Base-by-base conservation (phyloP, 2,113 vertebrate species). In the Hylia prasina region DNA sequence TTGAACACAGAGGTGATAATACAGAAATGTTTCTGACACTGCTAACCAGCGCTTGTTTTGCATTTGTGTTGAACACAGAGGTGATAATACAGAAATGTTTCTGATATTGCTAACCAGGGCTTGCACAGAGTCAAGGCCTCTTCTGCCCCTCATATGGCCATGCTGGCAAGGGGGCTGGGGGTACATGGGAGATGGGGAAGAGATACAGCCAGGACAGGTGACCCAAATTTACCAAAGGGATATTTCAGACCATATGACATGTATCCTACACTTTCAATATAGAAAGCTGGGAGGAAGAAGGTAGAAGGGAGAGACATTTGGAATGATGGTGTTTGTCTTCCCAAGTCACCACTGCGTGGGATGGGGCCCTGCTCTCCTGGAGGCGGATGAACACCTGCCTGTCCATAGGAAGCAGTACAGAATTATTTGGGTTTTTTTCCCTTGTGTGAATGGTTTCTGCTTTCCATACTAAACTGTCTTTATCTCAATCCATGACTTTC, bases 61-160 rank as follows among this genome's bases (percentile, higher is more conserved):
- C n/a, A n/a, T n/a, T n/a, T n/a, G n/a, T n/a, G n/a, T n/a, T n/a
- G 42, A 82, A n/a, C 39, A 66, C 19, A 30, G 20, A 9, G 45
- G 17, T 39, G n/a, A 15, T 40, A 45, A 53, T 1, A 51, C 18
- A 58, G 35, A 31, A 28, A 47, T 53, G 61, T 17, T 58, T 65
- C 40, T 51, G 28, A 54, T 53, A 75, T 9, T 47, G 70, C 54
- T 89, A 21, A 75, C 24, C 47, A 61, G 47, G n/a, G n/a, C 30
- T 35, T 60, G 42, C 70, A 68, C 11, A 60, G 28, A 53, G 30
- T 39, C n/a, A 19, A 75, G 53, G 54, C 11, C 16, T 75, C 54
- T 31, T 75, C 30, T 35, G 54, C 24, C 48, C 30, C 37, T 60
- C 0, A 0, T n/a, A 53, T 0, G 2, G 61, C 37, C 60, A 39